Evolutionary conservation across 1,140 invertebrate species (phyloP), one percentile per base, ranked within the genome.

Genomic region (Drosophila punjabiensis): DNA sequence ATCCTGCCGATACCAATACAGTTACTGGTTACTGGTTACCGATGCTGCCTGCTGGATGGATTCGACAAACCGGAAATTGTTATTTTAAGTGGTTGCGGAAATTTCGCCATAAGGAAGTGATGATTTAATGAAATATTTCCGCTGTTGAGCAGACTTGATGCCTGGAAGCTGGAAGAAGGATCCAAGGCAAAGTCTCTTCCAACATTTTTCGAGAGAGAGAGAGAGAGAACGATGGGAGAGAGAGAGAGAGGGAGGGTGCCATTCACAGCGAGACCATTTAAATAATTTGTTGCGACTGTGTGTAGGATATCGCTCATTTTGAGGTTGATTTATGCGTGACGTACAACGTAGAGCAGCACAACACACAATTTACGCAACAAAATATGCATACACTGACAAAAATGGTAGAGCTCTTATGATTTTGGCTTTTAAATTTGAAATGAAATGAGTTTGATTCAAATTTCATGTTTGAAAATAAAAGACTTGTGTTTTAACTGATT

Each of bases 111-210:
- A 67, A 88, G 85, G 70, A 88, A 83, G 84, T 79, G 74, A 84
- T 87, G 85, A 89, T 89, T 89, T 88, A 88, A 87, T 88, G 81
- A 89, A 88, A 84, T 88, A 89, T 84, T 88, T 88, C 85, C 85
- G 84, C 35, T 66, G 28, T 53, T 13, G 18, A 59, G 59, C 24
- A 14, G 55, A 32, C 24, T 37, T 37, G 59, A 53, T 50, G 33
- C 10, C 33, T 18, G n/a, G 30, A 32, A 16, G 32, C 39, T 14
- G 50, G 33, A 52, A 32, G 5, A 33, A 53, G 50, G 50, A 18
- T 8, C 6, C 11, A 18, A 53, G 5, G 8, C 7, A 5, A 13
- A 0, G 16, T 18, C 5, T 13, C 3, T 16, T 30, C 1, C 13
- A 20, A 20, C 33, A 11, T 33, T 10, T 33, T 9, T 33, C 9